Conservation (phyloP, 2,797 vertebrate genomes). For the Sebastes iracundus region DNA sequence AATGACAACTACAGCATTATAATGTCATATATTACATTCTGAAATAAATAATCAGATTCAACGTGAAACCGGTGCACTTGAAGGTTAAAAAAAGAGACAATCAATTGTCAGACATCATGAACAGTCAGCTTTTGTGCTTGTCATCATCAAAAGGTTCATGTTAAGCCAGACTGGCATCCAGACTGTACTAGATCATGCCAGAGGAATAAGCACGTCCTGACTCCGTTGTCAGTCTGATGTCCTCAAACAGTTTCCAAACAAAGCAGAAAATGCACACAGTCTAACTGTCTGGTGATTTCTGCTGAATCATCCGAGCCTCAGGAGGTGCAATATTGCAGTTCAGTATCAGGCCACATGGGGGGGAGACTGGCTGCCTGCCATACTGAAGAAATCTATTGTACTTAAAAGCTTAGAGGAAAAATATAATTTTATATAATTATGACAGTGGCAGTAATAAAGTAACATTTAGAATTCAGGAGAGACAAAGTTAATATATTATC, state of each 20-base stretch:
- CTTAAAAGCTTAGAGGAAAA: background rate
- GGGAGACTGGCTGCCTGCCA: constrained; percentile 20
- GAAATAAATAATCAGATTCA: background rate
- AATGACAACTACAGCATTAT: background rate
- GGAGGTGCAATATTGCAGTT: constrained; percentile 54
- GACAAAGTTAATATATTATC: background rate
- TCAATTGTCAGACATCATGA: background rate
- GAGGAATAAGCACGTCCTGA: background rate
- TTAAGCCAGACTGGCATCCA: background rate
- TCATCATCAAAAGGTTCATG: background rate
- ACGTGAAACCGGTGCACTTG: background rate
- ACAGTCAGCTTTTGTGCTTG: background rate
- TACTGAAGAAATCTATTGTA: background rate
- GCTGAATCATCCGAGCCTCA: constrained; percentile 60
- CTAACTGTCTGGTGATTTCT: constrained; percentile 17
- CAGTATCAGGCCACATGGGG: constrained; percentile 42
- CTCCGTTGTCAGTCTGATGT: constrained; percentile 41
- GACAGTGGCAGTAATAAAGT: background rate
- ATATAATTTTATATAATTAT: background rate
- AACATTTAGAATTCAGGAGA: background rate
- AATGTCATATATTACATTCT: background rate
- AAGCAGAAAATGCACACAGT: background rate
- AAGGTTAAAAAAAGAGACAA: background rate
- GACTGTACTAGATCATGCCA: background rate
- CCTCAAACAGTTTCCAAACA: constrained; percentile 28